Conservation (phyloP, 2,888 invertebrate genomes). For the Anoncus sp. region DNA sequence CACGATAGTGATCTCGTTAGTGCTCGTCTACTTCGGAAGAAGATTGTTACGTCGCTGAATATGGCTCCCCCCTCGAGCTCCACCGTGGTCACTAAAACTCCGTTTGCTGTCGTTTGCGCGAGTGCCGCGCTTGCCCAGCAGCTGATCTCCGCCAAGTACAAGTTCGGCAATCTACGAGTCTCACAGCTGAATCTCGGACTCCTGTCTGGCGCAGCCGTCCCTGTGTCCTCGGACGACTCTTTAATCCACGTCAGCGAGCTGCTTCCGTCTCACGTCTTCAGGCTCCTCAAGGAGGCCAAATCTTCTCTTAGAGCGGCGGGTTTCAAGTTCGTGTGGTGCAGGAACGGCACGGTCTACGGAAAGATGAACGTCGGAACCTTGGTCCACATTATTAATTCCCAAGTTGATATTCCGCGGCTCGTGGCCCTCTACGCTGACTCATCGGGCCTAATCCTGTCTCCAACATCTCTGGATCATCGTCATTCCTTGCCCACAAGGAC, state of each 20-base stretch:
- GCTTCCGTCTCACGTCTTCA: background rate
- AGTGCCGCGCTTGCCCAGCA: no score
- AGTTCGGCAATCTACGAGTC: no score
- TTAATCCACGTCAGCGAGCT: background rate
- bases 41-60: background rate
- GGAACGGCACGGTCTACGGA: background rate
- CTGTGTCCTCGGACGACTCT: background rate
- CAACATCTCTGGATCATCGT: no score
- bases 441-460: no score
- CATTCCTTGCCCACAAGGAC: no score
- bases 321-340: background rate
- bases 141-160: no score
- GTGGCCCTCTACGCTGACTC: background rate
- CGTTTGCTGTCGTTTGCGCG: no score
- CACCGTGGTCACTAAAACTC: background rate
- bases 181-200: no score
- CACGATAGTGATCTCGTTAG: no score
- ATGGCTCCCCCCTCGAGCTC: no score
- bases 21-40: background rate
- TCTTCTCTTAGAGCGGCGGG: background rate
- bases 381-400: background rate
- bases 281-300: background rate
- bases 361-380: background rate
- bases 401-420: background rate
- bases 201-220: no score